Conservation (phyloP, 2,888 invertebrate species). For the Chymomyza amoena region DNA sequence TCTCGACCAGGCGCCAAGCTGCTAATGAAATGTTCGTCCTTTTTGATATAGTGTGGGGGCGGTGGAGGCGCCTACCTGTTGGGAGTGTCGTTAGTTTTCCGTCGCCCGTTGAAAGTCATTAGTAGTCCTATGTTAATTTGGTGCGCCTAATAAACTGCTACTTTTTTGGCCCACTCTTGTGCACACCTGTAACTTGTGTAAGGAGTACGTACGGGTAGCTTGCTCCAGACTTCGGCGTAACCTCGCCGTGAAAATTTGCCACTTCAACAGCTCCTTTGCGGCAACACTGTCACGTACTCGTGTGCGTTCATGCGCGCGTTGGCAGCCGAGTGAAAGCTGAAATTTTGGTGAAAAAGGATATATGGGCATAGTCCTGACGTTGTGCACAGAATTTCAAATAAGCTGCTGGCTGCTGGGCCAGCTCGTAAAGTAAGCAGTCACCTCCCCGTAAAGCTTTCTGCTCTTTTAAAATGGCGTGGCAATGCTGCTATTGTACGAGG, state of each 20-base stretch:
- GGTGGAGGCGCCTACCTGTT: background rate
- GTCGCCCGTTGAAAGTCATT: constrained; percentile 40
- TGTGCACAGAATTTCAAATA: constrained; percentile 63
- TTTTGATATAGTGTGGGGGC: background rate
- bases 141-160: constrained; percentile 73
- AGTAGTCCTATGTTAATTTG: constrained; percentile 68
- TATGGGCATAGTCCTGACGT: constrained; percentile 8
- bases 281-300: constrained; percentile 67
- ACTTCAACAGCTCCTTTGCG: constrained; percentile 78
- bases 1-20: background rate
- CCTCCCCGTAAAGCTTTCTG: background rate
- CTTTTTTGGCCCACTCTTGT: constrained; percentile 39
- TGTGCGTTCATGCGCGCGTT: constrained; percentile 38
- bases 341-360: constrained; percentile 4
- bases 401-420: constrained; percentile 16
- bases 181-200: background rate
- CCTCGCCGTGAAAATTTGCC: constrained; percentile 74
- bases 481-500: constrained; percentile 26
- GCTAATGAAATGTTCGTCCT: background rate
- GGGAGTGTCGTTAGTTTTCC: background rate
- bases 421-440: background rate
- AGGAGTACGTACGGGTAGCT: background rate
- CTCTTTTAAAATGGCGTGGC: constrained; percentile 37
- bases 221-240: constrained; percentile 20
- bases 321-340: constrained; percentile 37